Conservation (phyloP, 1,140 invertebrate species). For the Charaxes varanes region DNA sequence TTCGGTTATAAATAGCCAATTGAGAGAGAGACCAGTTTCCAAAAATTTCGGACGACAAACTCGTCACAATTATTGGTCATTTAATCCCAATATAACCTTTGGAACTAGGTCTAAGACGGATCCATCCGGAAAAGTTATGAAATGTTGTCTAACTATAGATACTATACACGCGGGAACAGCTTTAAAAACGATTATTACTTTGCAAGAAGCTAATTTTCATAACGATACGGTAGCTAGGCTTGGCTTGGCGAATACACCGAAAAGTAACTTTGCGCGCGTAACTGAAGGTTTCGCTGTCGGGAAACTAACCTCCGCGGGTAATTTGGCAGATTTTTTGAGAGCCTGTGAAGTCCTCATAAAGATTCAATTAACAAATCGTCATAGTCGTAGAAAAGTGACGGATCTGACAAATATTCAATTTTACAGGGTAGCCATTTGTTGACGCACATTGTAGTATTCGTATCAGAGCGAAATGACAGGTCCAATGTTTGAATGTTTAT, state of each 20-base stretch:
- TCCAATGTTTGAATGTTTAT: no score
- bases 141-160: constrained; percentile 60
- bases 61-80: constrained; percentile 54
- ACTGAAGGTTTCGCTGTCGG: constrained; percentile 62
- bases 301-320: constrained; percentile 35
- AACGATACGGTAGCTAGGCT: constrained; percentile 43
- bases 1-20: constrained; percentile 52
- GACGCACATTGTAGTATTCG: no score
- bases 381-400: no score
- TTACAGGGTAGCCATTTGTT: no score
- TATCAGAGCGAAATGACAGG: no score
- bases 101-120: constrained; percentile 57
- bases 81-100: constrained; percentile 43
- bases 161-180: constrained; percentile 38
- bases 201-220: constrained; percentile 54
- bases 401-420: no score
- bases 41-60: constrained; percentile 55
- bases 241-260: constrained; percentile 56
- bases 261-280: constrained; percentile 59
- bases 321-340: constrained; percentile 42
- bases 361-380: constrained; percentile 42
- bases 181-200: constrained; percentile 23
- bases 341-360: constrained; percentile 47
- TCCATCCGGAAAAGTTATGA: constrained; percentile 55
- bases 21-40: constrained; percentile 42